Conservation (phyloP, 1,140 invertebrate genomes). For the Eumeta japonica region DNA sequence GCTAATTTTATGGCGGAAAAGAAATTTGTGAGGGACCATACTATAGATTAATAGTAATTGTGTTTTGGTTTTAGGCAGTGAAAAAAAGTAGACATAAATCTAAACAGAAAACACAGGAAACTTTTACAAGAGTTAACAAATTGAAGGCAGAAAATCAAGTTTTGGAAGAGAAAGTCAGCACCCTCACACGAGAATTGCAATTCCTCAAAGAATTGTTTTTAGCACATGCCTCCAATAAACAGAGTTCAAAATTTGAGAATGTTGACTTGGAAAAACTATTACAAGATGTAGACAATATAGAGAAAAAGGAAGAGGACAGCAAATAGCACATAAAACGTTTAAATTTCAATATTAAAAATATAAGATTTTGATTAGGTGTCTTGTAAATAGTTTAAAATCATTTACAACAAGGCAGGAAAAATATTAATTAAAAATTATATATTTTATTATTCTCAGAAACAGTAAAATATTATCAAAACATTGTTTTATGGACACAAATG, state of each 20-base stretch:
- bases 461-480: no score
- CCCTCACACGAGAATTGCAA: constrained; percentile 78
- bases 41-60: constrained; percentile 2
- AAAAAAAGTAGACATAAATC: constrained; percentile 86
- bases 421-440: neutral
- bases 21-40: neutral
- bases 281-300: constrained; percentile 50
- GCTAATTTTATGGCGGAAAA: no score
- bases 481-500: no score
- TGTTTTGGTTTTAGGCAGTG: constrained; percentile 66
- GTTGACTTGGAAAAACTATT: constrained; percentile 59
- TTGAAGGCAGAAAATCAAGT: constrained; percentile 80
- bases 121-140: constrained; percentile 73
- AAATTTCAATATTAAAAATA: no score
- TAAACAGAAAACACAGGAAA: constrained; percentile 79
- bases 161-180: constrained; percentile 83
- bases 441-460: no score
- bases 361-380: no score
- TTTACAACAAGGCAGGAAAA: no score
- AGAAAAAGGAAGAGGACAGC: constrained; percentile 16
- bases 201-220: constrained; percentile 87
- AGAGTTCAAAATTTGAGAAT: constrained; percentile 51
- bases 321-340: constrained; percentile 11
- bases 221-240: constrained; percentile 68
- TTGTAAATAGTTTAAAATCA: no score